Evolutionary conservation across 1,140 invertebrate genomes (phyloP), one percentile per base, ranked within the genome.

Genomic region (Sipha flava): DNA sequence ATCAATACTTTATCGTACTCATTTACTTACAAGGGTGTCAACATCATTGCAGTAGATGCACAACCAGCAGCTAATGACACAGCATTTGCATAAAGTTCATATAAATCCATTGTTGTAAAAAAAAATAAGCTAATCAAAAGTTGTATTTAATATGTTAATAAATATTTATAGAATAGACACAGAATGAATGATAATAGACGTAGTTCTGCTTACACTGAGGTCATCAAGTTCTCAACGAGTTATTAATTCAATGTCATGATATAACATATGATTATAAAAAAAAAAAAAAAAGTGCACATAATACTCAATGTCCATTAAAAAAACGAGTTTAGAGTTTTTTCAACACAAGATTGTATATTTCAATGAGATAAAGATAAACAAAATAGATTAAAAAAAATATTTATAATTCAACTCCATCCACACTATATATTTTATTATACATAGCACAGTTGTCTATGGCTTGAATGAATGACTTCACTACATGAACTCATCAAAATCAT

Each of bases 401-500:
- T 57, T 29, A 77, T 77, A 21, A 59, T 23, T 77, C 4, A 40
- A 14, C 45, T 75, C n/a, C 14, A 75, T 57, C 31, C 26, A 77
- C 21, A 59, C 52, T 43, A 37, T 21, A 66, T 73, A 29, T 70
- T n/a, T 37, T 37, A 21, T 54, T 54, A 77, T 59, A 77, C 16
- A 57, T 18, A 26, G 59, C 29, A 70, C 16, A 2, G 47, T 70
- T 70, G 6, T 70, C 26, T 31, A 9, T 49, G 14, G n/a, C 23
- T 23, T 34, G n/a, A n/a, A 37, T 34, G n/a, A n/a, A 37, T n/a
- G 14, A 26, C 26, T 40, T 9, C 1, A 3, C 2, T 90, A 91
- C 89, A 91, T 91, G 83, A 91, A 91, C 83, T 91, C 90, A 83
- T 91, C 87, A 81, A 87, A 91, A 79, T 91, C 90, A 80, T 90